Percentiles rank a stretch among this genome's conserved stretches.
Evolutionary conservation across 2,888 invertebrate species (phyloP).

Genomic region (Pyrgus malvae): DNA sequence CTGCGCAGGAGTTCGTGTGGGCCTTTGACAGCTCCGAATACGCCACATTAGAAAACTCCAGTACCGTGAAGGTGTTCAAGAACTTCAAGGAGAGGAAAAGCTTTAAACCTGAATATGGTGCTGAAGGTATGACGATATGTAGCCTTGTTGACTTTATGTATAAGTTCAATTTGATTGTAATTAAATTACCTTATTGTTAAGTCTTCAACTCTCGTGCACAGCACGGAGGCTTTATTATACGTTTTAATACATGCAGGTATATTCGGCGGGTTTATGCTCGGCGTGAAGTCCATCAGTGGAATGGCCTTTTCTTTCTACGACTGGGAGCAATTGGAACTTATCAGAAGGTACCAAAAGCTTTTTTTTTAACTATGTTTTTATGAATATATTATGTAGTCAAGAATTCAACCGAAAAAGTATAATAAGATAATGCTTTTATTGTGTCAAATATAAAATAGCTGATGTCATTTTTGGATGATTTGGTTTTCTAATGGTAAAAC

Average conservation of each 20-base stretch:
- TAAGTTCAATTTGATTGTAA: too few species aligned
- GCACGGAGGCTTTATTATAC: too few species aligned
- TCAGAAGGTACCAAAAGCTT: constrained; percentile 81
- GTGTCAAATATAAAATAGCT: too few species aligned
- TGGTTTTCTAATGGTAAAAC: too few species aligned
- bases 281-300: constrained; percentile 95
- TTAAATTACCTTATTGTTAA: background rate
- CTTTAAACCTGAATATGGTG: constrained; percentile 98
- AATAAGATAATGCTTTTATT: too few species aligned
- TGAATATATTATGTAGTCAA: too few species aligned
- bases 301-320: constrained; percentile 98
- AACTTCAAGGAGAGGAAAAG: constrained; percentile 98
- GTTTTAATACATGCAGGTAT: constrained; percentile 81
- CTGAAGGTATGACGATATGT: constrained; percentile 86
- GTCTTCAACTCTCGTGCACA: too few species aligned
- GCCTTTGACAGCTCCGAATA: constrained; percentile 97
- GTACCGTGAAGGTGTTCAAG: constrained; percentile 96
- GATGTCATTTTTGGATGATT: too few species aligned
- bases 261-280: constrained; percentile 94
- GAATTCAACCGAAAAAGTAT: too few species aligned
- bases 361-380: too few species aligned
- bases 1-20: constrained; percentile 99
- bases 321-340: constrained; percentile 96
- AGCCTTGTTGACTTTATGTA: too few species aligned
- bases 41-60: constrained; percentile 93